Evolutionary conservation across 2,888 invertebrate species (phyloP), one percentile per base, ranked within the genome.

Genomic region (Pilophorus perplexus): DNA sequence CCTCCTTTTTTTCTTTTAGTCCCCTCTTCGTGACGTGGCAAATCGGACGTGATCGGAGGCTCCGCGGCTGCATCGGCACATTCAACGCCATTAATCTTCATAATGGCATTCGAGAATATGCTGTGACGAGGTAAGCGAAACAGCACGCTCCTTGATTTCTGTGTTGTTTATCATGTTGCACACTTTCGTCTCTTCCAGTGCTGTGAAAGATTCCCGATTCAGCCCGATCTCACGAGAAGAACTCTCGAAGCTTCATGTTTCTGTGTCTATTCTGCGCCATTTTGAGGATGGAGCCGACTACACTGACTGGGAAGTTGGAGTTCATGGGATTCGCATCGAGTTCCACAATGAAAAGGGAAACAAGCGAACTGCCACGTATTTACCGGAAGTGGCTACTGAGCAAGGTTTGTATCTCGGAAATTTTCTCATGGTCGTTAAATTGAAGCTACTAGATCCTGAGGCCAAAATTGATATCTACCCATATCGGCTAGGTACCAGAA

Each of bases 11-110:
- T 27, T 12, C 23, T 57, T 52, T 4, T 81, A 94, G 94, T 79
- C 99, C 99, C 65, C 83, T 99, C 76, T 99, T 99, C 82, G 99
- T 99, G 72, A 99, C 99, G 70, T 99, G 99, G 99, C 93, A 94
- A 80, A 93, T 94, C 76, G 99, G 98, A 60, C 89, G 91, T 77
- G 96, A 96, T 76, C 89, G 92, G 75, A 86, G 94, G 71, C 84
- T 99, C 70, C 86, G 99, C 71, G 99, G 99, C 57, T 99, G 99
- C 80, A 99, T 99, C 77, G 99, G 99, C 69, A 99, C 99, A 54
- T 99, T 99, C 79, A 94, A 93, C 78, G 91, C 95, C 65, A 91
- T 96, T 87, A 91, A 90, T 78, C 85, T 98, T 75, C 96, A 97
- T 77, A 85, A 88, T 76, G 94, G 97, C 70, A 84, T 98, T 72